Conservation (phyloP, 2,888 invertebrate genomes). For the Hypselothyrea guttata region DNA sequence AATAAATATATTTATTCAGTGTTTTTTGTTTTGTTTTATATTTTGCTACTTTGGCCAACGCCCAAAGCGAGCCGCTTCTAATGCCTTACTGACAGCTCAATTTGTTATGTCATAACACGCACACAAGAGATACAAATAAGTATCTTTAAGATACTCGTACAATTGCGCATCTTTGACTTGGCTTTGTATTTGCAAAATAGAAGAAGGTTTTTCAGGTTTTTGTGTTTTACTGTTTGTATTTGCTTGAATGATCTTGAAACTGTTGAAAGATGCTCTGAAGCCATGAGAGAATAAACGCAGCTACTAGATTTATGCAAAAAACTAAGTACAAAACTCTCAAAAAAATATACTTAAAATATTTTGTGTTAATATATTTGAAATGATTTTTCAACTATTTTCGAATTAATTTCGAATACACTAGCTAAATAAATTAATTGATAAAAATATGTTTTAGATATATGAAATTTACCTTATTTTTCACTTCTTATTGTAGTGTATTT, state of each 20-base stretch:
- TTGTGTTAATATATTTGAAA: no score
- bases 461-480: not conserved
- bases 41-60: constrained; percentile 37
- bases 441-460: not conserved
- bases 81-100: constrained; percentile 64
- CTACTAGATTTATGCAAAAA: constrained; percentile 65
- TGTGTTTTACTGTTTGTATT: constrained; percentile 16
- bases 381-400: no score
- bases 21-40: constrained; percentile 13
- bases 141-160: constrained; percentile 6
- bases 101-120: constrained; percentile 57
- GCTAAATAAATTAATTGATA: no score
- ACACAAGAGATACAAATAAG: constrained; percentile 22
- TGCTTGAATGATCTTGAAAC: constrained; percentile 24
- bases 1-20: constrained; percentile 24
- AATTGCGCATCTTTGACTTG: constrained; percentile 39
- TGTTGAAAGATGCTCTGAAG: constrained; percentile 8
- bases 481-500: no score
- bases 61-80: constrained; percentile 24
- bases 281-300: constrained; percentile 1
- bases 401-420: no score
- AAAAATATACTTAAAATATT: no score
- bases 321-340: no score
- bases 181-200: constrained; percentile 16
- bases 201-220: not conserved